phyloP scores from a whole-genome alignment of 1,140 invertebrate genomes.

The Anastatus disparis region DNA sequence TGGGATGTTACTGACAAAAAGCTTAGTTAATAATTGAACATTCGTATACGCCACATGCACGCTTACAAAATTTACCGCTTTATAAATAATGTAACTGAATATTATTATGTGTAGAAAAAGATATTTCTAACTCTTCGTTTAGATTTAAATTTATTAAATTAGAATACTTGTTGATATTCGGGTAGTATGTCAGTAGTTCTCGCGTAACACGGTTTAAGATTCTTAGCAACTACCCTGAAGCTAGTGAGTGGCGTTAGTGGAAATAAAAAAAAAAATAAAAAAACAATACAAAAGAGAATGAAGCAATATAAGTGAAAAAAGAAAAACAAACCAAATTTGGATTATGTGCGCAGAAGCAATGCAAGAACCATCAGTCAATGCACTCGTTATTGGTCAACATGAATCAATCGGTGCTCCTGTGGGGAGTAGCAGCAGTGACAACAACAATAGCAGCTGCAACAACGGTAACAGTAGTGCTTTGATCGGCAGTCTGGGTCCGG shows the following conservation, averaged over 20 bases:
- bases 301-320: constrained; percentile 54
- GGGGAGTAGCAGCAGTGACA: constrained; percentile 5
- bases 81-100: too few relatives aligned
- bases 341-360: constrained; percentile 65
- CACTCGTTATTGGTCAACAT: too few relatives aligned
- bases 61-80: too few relatives aligned
- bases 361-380: constrained; percentile 55
- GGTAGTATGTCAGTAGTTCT: not conserved
- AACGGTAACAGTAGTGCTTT: constrained; percentile 15
- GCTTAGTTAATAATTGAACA: not conserved
- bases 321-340: constrained; percentile 66
- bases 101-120: too few relatives aligned
- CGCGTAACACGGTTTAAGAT: not conserved
- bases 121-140: too few relatives aligned
- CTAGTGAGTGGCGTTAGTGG: not conserved
- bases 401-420: not conserved
- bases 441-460: constrained; percentile 10
- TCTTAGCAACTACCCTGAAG: constrained; percentile 25
- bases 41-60: constrained; percentile 9
- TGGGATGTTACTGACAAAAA: constrained; percentile 10
- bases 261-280: constrained; percentile 39
- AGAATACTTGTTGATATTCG: constrained; percentile 25
- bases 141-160: too few relatives aligned
- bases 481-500: constrained; percentile 25
- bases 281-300: constrained; percentile 43